Evolutionary conservation across 2,797 vertebrate genomes (phyloP).

Genomic region (Vireo griseus): DNA sequence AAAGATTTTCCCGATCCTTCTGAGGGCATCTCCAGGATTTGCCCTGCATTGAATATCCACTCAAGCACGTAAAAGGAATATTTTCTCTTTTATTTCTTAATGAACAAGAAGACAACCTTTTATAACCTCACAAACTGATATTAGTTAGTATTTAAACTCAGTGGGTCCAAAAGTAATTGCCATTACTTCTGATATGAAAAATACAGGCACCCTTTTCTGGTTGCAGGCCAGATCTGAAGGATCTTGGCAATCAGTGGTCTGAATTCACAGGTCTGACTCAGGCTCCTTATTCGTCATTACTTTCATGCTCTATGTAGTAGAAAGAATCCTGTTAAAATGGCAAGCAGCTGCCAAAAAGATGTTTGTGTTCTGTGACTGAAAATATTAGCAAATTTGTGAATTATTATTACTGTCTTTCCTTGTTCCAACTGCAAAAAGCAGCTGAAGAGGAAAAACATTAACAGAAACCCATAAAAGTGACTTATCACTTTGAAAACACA

Average conservation of each 20-base stretch:
- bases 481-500: neutral
- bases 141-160: neutral
- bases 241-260: neutral
- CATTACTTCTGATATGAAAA: neutral
- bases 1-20: neutral
- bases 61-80: neutral
- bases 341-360: neutral
- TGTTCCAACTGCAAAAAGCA: neutral
- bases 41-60: neutral
- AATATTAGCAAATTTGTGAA: neutral
- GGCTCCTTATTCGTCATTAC: neutral
- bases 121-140: neutral
- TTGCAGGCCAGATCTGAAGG: neutral
- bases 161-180: neutral
- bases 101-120: neutral
- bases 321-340: neutral
- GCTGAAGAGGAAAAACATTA: neutral
- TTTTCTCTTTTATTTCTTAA: neutral
- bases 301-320: neutral
- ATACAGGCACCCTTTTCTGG: neutral
- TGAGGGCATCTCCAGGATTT: neutral
- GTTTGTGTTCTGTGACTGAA: neutral
- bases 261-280: neutral
- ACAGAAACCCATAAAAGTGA: neutral
- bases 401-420: neutral